These are phyloP conservation scores for Paraescarpia echinospica DNA, from an alignment of 1,140 invertebrate species.

Conservation along the genomic window DNA sequence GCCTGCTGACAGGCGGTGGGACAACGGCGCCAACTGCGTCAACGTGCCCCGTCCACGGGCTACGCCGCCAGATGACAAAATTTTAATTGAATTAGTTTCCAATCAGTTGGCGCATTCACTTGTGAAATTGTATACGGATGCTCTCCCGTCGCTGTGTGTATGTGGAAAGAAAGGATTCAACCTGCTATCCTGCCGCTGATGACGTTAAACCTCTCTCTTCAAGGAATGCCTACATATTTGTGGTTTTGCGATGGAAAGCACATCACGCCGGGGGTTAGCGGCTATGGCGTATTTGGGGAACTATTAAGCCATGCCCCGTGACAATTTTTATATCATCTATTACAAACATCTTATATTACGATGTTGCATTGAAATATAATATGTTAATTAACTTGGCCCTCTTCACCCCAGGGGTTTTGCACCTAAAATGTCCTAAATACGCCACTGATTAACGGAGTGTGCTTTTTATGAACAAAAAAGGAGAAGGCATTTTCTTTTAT, in stretches of 20 bases:
- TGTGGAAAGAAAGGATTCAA: neutral
- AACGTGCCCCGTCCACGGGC: neutral
- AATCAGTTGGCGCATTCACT: neutral
- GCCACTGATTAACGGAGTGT: too few species aligned
- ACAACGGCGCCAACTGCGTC: neutral
- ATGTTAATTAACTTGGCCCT: too few species aligned
- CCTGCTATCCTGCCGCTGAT: neutral
- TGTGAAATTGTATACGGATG: neutral
- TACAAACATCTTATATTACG: too few species aligned
- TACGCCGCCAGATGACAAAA: neutral
- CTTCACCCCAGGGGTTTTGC: too few species aligned
- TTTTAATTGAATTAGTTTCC: constrained; percentile 6
- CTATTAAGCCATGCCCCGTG: too few species aligned
- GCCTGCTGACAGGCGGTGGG: neutral
- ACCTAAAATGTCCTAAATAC: too few species aligned
- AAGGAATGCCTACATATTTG: neutral
- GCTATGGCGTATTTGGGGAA: too few species aligned
- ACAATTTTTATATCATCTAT: too few species aligned
- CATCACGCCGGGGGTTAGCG: too few species aligned
- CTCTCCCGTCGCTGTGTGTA: neutral
- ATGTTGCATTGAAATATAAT: too few species aligned
- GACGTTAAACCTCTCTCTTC: neutral
- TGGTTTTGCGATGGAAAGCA: neutral
- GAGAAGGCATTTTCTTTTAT: too few species aligned
- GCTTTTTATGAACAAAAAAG: too few species aligned